Evolutionary conservation across 2,888 invertebrate species (phyloP).

Genomic region (Agonopterix alstromeriana): DNA sequence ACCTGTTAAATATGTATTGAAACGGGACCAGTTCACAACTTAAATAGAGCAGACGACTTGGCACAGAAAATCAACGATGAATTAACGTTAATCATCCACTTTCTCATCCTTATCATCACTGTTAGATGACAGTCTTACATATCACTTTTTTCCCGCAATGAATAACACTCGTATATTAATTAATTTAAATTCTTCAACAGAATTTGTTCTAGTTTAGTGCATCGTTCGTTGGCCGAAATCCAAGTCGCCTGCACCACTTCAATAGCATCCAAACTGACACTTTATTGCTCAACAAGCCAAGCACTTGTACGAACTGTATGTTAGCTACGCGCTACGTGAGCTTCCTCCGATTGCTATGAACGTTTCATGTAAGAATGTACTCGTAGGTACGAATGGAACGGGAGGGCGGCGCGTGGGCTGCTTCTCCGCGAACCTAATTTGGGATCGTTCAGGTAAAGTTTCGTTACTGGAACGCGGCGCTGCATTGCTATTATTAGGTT

Average conservation of each 20-base stretch:
- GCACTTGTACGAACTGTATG: slow-evolving; percentile 40
- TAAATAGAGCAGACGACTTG: slow-evolving; percentile 28
- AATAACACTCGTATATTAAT: not conserved
- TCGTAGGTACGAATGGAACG: slow-evolving; percentile 44
- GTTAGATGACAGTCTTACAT: too few relatives aligned
- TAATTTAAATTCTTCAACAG: slow-evolving; percentile 1
- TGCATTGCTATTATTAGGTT: slow-evolving; percentile 67
- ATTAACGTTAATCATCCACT: too few relatives aligned
- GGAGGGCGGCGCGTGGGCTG: slow-evolving; percentile 51
- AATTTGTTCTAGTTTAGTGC: slow-evolving; percentile 46
- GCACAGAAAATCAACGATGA: slow-evolving; percentile 11
- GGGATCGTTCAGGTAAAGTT: slow-evolving; percentile 74
- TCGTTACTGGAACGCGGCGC: slow-evolving; percentile 59
- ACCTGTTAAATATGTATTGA: slow-evolving; percentile 19
- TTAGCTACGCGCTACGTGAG: slow-evolving; percentile 36
- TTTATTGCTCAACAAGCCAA: slow-evolving; percentile 45
- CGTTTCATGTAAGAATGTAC: slow-evolving; percentile 34
- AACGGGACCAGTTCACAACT: not conserved
- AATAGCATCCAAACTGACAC: slow-evolving; percentile 60
- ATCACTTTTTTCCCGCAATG: not conserved
- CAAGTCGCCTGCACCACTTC: slow-evolving; percentile 67
- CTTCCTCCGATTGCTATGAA: slow-evolving; percentile 50
- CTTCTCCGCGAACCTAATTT: slow-evolving; percentile 74
- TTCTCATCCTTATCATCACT: too few relatives aligned
- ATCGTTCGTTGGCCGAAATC: slow-evolving; percentile 58